Conservation (phyloP, 1,140 invertebrate genomes). For the Drosophila aff. region DNA sequence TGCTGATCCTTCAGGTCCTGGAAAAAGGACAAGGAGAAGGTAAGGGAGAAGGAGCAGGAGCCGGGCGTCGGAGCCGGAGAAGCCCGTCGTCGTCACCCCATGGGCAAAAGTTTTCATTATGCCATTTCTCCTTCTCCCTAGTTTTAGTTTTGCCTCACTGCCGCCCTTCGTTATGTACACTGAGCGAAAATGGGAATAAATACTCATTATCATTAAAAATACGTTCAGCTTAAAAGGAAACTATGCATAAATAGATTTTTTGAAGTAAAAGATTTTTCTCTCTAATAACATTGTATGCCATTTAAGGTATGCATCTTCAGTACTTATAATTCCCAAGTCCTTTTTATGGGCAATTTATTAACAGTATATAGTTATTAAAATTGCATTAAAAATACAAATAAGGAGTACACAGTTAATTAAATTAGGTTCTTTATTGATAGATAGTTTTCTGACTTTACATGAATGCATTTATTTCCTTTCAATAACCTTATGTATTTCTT, state of each 20-base stretch:
- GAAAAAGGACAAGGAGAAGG: conserved; percentile 36
- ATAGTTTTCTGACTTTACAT: neutral
- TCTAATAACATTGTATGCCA: neutral
- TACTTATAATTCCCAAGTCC: too few relatives aligned
- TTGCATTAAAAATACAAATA: neutral
- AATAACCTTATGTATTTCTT: too few relatives aligned
- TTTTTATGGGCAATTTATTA: too few relatives aligned
- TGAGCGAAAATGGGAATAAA: neutral
- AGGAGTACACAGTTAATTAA: neutral
- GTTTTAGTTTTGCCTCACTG: conserved; percentile 46
- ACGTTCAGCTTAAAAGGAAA: neutral
- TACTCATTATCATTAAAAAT: neutral
- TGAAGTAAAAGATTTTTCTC: neutral
- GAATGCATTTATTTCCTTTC: too few relatives aligned
- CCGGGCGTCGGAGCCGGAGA: conserved; percentile 40
- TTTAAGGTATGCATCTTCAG: neutral
- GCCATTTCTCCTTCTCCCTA: conserved; percentile 58
- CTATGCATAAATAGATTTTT: too few relatives aligned
- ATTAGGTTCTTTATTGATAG: neutral
- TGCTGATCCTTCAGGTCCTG: conserved; percentile 33
- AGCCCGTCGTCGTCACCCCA: conserved; percentile 74
- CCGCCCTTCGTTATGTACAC: conserved; percentile 23
- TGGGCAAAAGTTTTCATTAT: conserved; percentile 75
- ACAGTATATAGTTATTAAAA: too few relatives aligned
- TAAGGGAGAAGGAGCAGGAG: conserved; percentile 31